These are phyloP conservation scores for Mythimna lalbum DNA, from an alignment of 2,888 invertebrate genomes.

Conservation along the genomic window DNA sequence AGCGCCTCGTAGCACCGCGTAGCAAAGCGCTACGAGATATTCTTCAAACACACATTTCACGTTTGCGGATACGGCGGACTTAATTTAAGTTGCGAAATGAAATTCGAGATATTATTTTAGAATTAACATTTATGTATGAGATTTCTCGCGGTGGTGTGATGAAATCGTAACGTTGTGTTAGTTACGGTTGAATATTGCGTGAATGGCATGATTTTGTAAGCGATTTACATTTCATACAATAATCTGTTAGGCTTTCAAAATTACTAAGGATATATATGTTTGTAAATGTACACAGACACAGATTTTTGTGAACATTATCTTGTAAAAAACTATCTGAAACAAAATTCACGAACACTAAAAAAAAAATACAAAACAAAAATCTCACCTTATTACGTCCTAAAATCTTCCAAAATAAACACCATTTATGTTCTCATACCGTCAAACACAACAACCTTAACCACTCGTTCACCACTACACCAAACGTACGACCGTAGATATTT, in stretches of 20 bases:
- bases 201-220: conserved; percentile 2
- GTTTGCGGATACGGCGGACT: conserved; percentile 51
- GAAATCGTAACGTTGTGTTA: conserved; percentile 25
- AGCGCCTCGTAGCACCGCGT: conserved; percentile 57
- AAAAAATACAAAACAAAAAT: background rate
- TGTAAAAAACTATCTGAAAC: background rate
- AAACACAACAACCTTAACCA: conserved; percentile 71
- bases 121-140: conserved; percentile 45
- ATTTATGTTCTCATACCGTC: conserved; percentile 68
- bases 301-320: background rate
- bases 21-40: conserved; percentile 63
- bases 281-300: no score
- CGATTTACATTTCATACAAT: conserved; percentile 4
- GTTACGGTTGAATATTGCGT: conserved; percentile 12
- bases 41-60: conserved; percentile 64
- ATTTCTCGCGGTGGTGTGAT: conserved; percentile 28
- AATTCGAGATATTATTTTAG: conserved; percentile 49
- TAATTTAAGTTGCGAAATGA: conserved; percentile 59
- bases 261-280: rapidly evolving
- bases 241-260: background rate
- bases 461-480: conserved; percentile 74
- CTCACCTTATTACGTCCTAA: conserved; percentile 60
- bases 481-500: conserved; percentile 64
- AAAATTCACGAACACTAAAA: background rate
- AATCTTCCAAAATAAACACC: conserved; percentile 51